phyloP scores from a whole-genome alignment of 2,113 vertebrate genomes.

The Sphaerodactylus townsendi region DNA sequence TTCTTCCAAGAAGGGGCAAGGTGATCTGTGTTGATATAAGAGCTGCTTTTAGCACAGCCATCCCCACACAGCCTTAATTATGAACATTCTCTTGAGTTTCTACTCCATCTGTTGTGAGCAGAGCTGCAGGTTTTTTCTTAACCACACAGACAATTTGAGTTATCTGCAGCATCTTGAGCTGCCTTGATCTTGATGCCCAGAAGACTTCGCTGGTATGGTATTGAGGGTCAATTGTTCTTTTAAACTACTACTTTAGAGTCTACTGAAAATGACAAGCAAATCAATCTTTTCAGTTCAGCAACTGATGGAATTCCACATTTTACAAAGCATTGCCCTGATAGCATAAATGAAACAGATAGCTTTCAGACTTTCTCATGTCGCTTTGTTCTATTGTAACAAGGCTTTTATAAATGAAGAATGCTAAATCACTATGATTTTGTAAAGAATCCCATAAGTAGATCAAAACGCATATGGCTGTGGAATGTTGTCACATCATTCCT shows the following conservation, averaged over 20 bases:
- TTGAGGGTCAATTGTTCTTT: conserved; percentile 75
- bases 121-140: conserved; percentile 24
- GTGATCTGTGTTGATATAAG: conserved; percentile 58
- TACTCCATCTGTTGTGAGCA: conserved; percentile 40
- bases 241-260: conserved; percentile 77
- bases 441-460: conserved; percentile 40
- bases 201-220: conserved; percentile 60
- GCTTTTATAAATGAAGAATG: conserved; percentile 55
- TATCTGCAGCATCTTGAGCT: conserved; percentile 70
- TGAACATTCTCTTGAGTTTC: conserved; percentile 65
- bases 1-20: conserved; percentile 19
- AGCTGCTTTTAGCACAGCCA: conserved; percentile 61
- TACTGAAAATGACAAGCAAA: conserved; percentile 82
- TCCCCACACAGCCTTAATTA: conserved; percentile 66
- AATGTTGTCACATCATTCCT: too few relatives aligned
- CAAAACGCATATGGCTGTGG: conserved; percentile 8
- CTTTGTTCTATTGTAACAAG: conserved; percentile 55
- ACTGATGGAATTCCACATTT: conserved; percentile 78
- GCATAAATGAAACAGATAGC: conserved; percentile 71
- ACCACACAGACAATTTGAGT: conserved; percentile 63
- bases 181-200: conserved; percentile 63
- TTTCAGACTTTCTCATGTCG: conserved; percentile 67
- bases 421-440: conserved; percentile 45
- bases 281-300: conserved; percentile 78
- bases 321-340: conserved; percentile 69